Evolutionary conservation across 2,888 invertebrate genomes (phyloP).

Genomic region (Selenia dentaria): DNA sequence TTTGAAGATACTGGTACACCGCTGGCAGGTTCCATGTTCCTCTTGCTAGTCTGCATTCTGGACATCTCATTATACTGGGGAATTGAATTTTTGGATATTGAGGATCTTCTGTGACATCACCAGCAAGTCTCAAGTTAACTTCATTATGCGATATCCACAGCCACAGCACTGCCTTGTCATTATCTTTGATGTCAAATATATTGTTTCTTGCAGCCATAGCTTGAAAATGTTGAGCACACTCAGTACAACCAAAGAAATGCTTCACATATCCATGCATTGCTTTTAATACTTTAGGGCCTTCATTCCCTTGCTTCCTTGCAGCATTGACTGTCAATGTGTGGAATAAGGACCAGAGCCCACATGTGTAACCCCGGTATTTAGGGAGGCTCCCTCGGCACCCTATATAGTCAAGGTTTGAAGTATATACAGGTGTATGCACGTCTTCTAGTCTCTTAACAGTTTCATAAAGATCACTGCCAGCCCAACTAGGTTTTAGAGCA

Average conservation of each 20-base stretch:
- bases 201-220: constrained; percentile 91
- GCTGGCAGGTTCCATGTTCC: constrained; percentile 86
- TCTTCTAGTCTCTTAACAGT: constrained; percentile 82
- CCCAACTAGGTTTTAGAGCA: constrained; percentile 73
- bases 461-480: constrained; percentile 85
- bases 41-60: constrained; percentile 85
- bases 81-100: constrained; percentile 95
- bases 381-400: constrained; percentile 93
- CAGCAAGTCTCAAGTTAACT: constrained; percentile 94
- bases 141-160: constrained; percentile 97
- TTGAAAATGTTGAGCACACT: constrained; percentile 95
- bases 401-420: constrained; percentile 85
- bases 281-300: constrained; percentile 89
- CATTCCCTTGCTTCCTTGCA: constrained; percentile 71
- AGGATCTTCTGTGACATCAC: constrained; percentile 96
- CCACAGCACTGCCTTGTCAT: constrained; percentile 94
- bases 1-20: constrained; percentile 86
- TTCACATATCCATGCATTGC: constrained; percentile 95
- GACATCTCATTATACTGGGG: constrained; percentile 89
- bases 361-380: constrained; percentile 94
- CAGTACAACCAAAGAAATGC: constrained; percentile 96
- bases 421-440: constrained; percentile 82
- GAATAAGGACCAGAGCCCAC: constrained; percentile 97
- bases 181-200: constrained; percentile 87
- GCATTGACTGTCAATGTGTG: constrained; percentile 95